These are phyloP conservation scores for Colossoma macropomum DNA, from an alignment of 2,113 vertebrate genomes.

Conservation along the genomic window DNA sequence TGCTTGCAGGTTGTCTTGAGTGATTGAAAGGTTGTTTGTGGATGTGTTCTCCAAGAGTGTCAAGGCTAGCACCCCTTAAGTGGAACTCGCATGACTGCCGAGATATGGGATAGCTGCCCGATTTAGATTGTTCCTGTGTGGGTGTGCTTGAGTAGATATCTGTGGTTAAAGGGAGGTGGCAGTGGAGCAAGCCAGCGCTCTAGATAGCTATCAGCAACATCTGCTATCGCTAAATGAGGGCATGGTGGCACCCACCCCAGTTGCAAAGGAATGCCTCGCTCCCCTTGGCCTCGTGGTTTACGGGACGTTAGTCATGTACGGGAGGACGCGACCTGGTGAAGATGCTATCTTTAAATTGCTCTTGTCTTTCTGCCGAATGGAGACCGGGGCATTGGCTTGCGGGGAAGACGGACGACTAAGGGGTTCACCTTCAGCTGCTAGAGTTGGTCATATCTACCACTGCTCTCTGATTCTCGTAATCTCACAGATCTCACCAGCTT, in stretches of 20 bases:
- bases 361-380: slow-evolving; percentile 54
- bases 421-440: slow-evolving; percentile 24
- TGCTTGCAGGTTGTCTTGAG: not conserved
- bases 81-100: not conserved
- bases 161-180: not conserved
- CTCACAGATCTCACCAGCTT: not conserved
- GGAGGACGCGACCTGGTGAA: slow-evolving; percentile 49
- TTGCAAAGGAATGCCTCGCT: not conserved
- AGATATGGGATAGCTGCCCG: not conserved
- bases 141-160: slow-evolving; percentile 4
- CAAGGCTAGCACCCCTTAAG: not conserved
- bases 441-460: slow-evolving; percentile 9
- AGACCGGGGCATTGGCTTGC: not conserved
- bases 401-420: slow-evolving; percentile 27
- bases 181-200: not conserved
- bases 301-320: slow-evolving; percentile 60
- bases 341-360: slow-evolving; percentile 71
- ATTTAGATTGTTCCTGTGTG: slow-evolving; percentile 24
- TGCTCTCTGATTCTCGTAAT: not conserved
- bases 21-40: not conserved
- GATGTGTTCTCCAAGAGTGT: not conserved
- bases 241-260: not conserved
- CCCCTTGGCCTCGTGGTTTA: slow-evolving; percentile 41
- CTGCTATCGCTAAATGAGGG: slow-evolving; percentile 10
- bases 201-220: slow-evolving; percentile 27